phyloP scores from a whole-genome alignment of 2,113 vertebrate genomes.

The Hyla sarda region DNA sequence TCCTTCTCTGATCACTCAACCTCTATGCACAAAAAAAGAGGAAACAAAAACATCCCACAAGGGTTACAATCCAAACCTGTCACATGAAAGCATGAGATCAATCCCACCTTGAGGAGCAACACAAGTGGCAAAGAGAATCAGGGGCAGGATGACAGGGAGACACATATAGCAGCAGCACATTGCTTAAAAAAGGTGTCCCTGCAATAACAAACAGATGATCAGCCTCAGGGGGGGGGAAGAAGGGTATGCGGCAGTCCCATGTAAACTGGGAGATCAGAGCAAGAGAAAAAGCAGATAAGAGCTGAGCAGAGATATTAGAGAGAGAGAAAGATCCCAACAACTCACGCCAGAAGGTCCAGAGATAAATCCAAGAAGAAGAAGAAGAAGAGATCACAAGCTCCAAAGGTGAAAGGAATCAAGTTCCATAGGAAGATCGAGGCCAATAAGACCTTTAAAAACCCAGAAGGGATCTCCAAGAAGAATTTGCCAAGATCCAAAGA shows the following conservation, averaged over 20 bases:
- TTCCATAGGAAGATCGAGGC: background rate
- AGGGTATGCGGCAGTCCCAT: background rate
- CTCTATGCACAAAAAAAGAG: conserved; percentile 24
- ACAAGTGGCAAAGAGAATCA: background rate
- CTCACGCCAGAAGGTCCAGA: background rate
- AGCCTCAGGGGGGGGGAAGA: background rate
- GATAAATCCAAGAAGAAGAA: background rate
- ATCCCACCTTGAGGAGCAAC: conserved; percentile 35
- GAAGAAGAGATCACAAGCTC: background rate
- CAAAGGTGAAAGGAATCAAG: background rate
- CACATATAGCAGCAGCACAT: background rate
- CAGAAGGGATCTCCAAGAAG: background rate
- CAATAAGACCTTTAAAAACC: background rate
- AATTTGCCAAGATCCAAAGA: background rate
- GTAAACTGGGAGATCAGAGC: background rate
- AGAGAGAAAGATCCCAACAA: background rate
- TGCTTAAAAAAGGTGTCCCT: conserved; percentile 1
- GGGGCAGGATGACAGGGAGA: background rate
- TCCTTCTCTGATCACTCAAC: conserved; percentile 39
- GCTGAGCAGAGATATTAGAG: background rate
- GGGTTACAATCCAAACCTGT: conserved; percentile 40
- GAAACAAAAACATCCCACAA: conserved; percentile 37
- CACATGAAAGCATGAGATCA: conserved; percentile 51
- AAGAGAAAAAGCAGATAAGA: too few species aligned
- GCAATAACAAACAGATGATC: background rate